Conservation (phyloP, 2,888 invertebrate genomes). For the Campopleginae sp. region DNA sequence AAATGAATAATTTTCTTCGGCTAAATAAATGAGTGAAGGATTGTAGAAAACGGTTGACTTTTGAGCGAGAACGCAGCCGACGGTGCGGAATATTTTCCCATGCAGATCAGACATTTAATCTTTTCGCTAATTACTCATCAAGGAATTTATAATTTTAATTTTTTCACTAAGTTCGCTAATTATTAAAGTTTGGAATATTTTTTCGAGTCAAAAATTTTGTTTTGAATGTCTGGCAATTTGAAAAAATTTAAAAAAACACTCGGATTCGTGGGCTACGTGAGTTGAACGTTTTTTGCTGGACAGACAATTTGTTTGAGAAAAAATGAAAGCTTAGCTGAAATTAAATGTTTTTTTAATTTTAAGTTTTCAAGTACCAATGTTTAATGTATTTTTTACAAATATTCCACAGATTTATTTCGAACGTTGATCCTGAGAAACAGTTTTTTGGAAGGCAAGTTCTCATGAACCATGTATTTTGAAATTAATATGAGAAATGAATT, state of each 20-base stretch:
- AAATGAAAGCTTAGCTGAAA: neutral
- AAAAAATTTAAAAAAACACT: neutral
- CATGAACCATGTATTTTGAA: neutral
- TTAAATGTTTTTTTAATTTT: neutral
- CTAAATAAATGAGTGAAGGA: slow-evolving; percentile 17
- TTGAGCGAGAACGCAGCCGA: slow-evolving; percentile 55
- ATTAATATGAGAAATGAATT: neutral
- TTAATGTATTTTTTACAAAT: neutral
- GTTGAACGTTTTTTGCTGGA: neutral
- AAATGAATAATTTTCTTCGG: slow-evolving; percentile 33
- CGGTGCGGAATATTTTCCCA: slow-evolving; percentile 52
- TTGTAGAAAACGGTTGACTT: slow-evolving; percentile 4
- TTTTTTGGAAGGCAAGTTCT: neutral
- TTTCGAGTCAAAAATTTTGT: neutral
- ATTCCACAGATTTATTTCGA: neutral
- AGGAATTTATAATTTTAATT: neutral
- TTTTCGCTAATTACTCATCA: neutral
- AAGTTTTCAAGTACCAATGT: neutral
- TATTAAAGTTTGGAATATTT: neutral
- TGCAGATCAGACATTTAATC: neutral
- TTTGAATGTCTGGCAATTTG: neutral
- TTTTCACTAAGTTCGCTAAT: neutral
- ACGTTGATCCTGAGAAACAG: neutral
- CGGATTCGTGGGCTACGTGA: neutral
- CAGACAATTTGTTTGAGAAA: neutral